A percentile compares a stretch with the other conserved stretches of the same genome.
Evolutionary conservation across 1,140 invertebrate genomes (phyloP).

Genomic region (Procambarus clarkii): DNA sequence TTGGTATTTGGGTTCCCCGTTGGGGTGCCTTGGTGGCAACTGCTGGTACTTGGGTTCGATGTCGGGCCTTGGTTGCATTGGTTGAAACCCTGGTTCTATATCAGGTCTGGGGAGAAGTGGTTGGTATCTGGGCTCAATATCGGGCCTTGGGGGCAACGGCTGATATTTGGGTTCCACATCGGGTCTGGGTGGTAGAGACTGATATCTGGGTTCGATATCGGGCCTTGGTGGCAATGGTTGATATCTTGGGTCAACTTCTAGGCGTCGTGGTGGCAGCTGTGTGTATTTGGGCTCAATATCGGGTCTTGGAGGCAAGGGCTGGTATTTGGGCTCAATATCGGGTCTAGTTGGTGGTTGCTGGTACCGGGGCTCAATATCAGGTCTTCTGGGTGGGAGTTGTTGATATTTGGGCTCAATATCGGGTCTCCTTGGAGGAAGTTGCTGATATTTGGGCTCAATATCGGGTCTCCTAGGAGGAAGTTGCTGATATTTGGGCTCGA

Average conservation of each 20-base stretch:
- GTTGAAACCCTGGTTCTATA: slow-evolving; percentile 50
- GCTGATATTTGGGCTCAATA: slow-evolving; percentile 43
- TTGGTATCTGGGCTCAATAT: slow-evolving; percentile 57
- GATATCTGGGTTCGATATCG: slow-evolving; percentile 48
- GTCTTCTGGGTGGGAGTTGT: slow-evolving; percentile 4
- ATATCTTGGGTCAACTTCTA: slow-evolving; percentile 46
- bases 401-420: slow-evolving; percentile 48
- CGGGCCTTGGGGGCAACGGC: slow-evolving; percentile 35
- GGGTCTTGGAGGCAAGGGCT: slow-evolving; percentile 36
- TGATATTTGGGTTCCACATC: slow-evolving; percentile 53
- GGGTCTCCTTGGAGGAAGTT: slow-evolving; percentile 13
- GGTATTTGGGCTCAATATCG: slow-evolving; percentile 50
- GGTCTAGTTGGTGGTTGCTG: slow-evolving; percentile 3
- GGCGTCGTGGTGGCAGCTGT: slow-evolving; percentile 38
- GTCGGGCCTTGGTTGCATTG: slow-evolving; percentile 44
- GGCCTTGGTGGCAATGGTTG: slow-evolving; percentile 43
- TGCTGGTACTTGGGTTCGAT: slow-evolving; percentile 31
- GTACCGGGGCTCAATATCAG: slow-evolving; percentile 36
- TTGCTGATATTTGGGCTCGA: slow-evolving; percentile 33
- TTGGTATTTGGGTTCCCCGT: slow-evolving; percentile 49
- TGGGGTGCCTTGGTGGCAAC: slow-evolving; percentile 19
- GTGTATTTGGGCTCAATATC: slow-evolving; percentile 60
- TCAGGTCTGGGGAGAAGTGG: slow-evolving; percentile 47
- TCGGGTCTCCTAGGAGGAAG: background rate
- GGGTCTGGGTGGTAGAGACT: slow-evolving; percentile 21